phyloP scores from a whole-genome alignment of 2,888 invertebrate genomes.

The Corbicula japonica region DNA sequence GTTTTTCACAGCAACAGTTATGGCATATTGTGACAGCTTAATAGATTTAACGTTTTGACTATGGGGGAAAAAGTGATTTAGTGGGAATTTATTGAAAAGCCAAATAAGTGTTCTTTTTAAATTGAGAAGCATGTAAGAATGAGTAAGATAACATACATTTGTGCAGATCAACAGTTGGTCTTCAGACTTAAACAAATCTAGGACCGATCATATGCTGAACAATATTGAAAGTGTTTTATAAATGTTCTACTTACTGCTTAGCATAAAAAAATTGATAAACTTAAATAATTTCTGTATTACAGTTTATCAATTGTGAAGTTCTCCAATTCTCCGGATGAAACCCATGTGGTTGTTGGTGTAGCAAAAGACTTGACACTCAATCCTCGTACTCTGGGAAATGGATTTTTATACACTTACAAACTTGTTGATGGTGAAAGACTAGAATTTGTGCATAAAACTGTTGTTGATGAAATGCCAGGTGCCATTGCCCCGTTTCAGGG shows the following conservation, averaged over 20 bases:
- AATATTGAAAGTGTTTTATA: background rate
- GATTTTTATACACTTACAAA: conserved; percentile 94
- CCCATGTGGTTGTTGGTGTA: conserved; percentile 94
- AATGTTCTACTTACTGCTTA: background rate
- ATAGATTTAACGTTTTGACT: too few species aligned
- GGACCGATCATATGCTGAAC: too few species aligned
- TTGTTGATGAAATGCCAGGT: conserved; percentile 95
- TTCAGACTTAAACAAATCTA: too few species aligned
- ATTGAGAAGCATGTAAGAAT: too few species aligned
- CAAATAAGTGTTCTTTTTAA: too few species aligned
- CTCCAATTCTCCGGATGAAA: conserved; percentile 89
- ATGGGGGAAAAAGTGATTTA: too few species aligned
- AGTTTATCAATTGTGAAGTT: conserved; percentile 94
- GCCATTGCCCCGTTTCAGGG: conserved; percentile 90
- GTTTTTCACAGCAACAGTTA: too few species aligned
- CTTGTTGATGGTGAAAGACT: conserved; percentile 93
- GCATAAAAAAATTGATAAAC: background rate
- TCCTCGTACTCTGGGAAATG: conserved; percentile 93
- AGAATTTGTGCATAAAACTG: conserved; percentile 97
- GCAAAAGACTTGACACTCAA: conserved; percentile 96
- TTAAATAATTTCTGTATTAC: conserved; percentile 45
- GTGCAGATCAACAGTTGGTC: too few species aligned
- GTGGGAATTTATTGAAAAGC: too few species aligned
- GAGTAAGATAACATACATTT: too few species aligned
- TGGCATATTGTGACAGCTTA: too few species aligned